Percentiles rank a stretch among this genome's conserved stretches.
phyloP scores from a whole-genome alignment of 2,113 vertebrate species.

The Oenanthe melanoleuca region DNA sequence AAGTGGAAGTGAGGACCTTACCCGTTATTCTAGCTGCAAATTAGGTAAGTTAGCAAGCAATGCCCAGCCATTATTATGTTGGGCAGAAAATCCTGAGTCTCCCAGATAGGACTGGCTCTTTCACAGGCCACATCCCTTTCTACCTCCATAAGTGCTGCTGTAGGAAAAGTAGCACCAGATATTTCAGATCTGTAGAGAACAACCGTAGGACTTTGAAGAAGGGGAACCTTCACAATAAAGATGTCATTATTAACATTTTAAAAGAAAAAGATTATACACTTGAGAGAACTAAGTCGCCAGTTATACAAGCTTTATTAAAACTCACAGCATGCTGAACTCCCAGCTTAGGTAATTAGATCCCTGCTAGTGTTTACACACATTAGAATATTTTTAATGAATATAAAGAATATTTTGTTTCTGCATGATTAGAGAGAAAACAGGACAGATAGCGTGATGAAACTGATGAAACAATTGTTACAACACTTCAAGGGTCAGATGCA shows the following conservation, averaged over 20 bases:
- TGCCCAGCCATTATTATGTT: neutral
- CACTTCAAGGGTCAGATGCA: neutral
- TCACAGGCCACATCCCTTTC: rapidly evolving
- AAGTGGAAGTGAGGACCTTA: neutral
- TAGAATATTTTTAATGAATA: neutral
- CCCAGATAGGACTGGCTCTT: neutral
- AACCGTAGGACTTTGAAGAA: neutral
- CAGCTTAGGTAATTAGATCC: constrained; percentile 2
- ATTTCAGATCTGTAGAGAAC: neutral
- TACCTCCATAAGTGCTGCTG: neutral
- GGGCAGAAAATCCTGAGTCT: neutral
- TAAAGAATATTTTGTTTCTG: neutral
- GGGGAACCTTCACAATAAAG: neutral
- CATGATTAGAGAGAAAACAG: neutral
- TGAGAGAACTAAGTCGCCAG: neutral
- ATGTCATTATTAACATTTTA: neutral
- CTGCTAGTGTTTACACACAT: neutral
- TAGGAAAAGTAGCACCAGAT: neutral
- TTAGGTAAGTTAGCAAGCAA: neutral
- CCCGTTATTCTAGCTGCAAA: neutral
- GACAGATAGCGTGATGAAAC: neutral
- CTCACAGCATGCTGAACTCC: constrained; percentile 5
- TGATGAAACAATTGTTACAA: neutral
- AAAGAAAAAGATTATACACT: neutral
- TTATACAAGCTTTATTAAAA: constrained; percentile 41